Evolutionary conservation across 2,888 invertebrate genomes (phyloP).

Genomic region (Hedya salicella): DNA sequence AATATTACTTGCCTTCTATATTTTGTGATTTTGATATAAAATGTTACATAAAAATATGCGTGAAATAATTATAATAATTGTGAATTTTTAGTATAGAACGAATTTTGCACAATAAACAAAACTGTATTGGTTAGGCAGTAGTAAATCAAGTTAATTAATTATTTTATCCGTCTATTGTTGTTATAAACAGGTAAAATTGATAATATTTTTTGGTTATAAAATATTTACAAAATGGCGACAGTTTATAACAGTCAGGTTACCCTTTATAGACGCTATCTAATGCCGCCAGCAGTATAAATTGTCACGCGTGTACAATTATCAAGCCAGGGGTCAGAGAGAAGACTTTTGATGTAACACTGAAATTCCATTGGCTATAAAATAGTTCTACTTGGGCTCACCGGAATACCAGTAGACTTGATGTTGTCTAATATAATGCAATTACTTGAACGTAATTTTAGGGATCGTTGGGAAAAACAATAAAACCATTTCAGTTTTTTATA

Average conservation of each 20-base stretch:
- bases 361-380: slow-evolving; percentile 15
- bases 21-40: slow-evolving; percentile 2
- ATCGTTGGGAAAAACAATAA: neutral
- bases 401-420: neutral
- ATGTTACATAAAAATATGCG: neutral
- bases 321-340: slow-evolving; percentile 5
- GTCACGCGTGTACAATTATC: too few relatives aligned
- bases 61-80: neutral
- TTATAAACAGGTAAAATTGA: neutral
- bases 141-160: neutral
- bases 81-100: neutral
- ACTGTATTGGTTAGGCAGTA: neutral
- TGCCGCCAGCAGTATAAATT: neutral
- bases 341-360: slow-evolving; percentile 25
- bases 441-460: neutral
- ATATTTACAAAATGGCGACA: neutral
- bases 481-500: neutral
- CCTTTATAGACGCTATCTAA: neutral
- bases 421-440: neutral
- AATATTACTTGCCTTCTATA: slow-evolving; percentile 7
- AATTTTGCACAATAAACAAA: neutral
- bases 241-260: neutral
- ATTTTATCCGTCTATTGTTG: slow-evolving; percentile 2
- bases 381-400: slow-evolving; percentile 1
- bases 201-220: neutral